A percentile compares a stretch with the other conserved stretches of the same genome.
Evolutionary conservation across 1,140 invertebrate species (phyloP).

Genomic region (Trichonephila clavata): DNA sequence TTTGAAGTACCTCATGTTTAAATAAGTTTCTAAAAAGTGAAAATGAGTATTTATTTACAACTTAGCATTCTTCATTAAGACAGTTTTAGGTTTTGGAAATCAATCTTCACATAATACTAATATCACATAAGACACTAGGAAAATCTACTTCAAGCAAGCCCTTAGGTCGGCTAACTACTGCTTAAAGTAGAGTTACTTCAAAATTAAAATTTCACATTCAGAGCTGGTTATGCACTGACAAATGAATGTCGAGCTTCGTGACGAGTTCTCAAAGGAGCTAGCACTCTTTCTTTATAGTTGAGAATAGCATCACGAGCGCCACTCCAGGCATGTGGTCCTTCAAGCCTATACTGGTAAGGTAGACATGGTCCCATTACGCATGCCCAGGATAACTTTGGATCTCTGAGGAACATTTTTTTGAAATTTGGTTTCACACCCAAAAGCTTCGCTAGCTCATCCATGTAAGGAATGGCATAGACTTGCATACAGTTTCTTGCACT

Average conservation of each 20-base stretch:
- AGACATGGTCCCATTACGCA: slow-evolving; percentile 81
- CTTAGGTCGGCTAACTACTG: neutral
- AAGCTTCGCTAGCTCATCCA: slow-evolving; percentile 82
- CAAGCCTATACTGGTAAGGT: slow-evolving; percentile 82
- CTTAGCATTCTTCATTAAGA: neutral
- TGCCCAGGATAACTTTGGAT: slow-evolving; percentile 80
- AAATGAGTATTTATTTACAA: neutral
- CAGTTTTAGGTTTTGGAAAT: neutral
- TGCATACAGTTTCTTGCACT: slow-evolving; percentile 81
- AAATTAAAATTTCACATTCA: neutral
- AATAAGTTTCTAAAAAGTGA: neutral
- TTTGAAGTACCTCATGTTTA: neutral
- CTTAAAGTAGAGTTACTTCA: neutral
- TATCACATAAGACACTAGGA: slow-evolving; percentile 1
- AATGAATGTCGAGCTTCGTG: slow-evolving; percentile 55
- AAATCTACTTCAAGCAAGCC: neutral
- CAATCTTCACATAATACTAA: neutral
- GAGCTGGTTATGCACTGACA: slow-evolving; percentile 13
- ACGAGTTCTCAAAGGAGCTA: slow-evolving; percentile 77
- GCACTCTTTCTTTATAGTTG: slow-evolving; percentile 77
- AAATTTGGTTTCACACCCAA: slow-evolving; percentile 81
- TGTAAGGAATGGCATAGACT: slow-evolving; percentile 81
- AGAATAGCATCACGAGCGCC: slow-evolving; percentile 81
- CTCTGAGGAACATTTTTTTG: slow-evolving; percentile 79
- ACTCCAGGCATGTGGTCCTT: slow-evolving; percentile 81